These are phyloP conservation scores for Stramonita haemastoma DNA, from an alignment of 2,888 invertebrate species.

Conservation along the genomic window DNA sequence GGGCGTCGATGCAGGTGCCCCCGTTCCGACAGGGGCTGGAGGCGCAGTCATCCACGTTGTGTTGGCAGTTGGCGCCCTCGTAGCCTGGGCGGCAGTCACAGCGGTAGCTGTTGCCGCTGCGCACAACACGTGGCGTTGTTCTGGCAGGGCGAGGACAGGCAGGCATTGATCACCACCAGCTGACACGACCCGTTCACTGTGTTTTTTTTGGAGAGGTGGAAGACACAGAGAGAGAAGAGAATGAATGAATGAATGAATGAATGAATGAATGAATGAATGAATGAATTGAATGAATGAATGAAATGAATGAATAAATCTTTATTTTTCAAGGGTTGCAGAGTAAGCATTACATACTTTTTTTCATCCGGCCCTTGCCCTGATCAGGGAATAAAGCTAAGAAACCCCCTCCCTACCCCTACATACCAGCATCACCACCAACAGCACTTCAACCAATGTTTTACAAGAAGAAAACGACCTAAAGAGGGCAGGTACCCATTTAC, in stretches of 20 bases:
- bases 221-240: not conserved
- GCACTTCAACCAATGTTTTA: no score
- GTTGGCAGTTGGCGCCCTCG: constrained; percentile 49
- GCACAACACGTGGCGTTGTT: constrained; percentile 54
- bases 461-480: no score
- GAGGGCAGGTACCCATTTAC: no score
- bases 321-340: no score
- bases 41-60: constrained; percentile 57
- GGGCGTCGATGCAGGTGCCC: constrained; percentile 51
- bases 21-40: constrained; percentile 58
- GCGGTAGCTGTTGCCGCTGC: constrained; percentile 36
- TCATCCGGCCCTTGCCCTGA: no score
- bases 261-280: not conserved
- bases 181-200: constrained; percentile 25
- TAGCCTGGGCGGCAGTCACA: constrained; percentile 47
- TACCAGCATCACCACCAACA: no score
- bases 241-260: not conserved
- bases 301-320: not conserved
- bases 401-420: no score
- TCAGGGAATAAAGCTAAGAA: no score
- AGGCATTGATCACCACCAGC: constrained; percentile 51
- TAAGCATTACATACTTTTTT: no score
- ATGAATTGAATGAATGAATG: no score
- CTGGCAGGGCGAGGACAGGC: constrained; percentile 54
- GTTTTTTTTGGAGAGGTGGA: not conserved